Base-by-base conservation (phyloP, 92 coral and sea anemone genomes). In the Palythoa heliodiscus region DNA sequence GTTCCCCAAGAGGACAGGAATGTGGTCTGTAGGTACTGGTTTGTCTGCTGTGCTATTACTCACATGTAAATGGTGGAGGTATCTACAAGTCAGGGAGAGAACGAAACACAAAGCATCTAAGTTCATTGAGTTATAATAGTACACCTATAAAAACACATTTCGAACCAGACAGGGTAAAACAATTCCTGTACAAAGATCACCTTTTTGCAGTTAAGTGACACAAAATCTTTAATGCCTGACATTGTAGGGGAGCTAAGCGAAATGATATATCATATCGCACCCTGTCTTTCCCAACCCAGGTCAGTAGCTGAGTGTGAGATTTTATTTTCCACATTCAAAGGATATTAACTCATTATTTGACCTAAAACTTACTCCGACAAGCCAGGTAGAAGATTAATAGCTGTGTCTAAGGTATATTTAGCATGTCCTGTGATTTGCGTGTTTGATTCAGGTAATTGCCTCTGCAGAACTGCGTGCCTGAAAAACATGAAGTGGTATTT, bases 21-120 rank as follows among this genome's bases (percentile, higher is more conserved):
- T 57, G 73, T 89, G 93, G 8, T 82, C 67, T 9, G 89, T 19
- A 19, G 60, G 87, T 10, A 92, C 72, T 8, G 95, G 98, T 66
- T 63, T 84, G 67, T 88, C 86, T 48, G 76, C 88, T 43, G 89
- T 75, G 53, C 86, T 83, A 86, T 90, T 89, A 68, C 95, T 89
- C 83, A 88, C 91, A 48, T 67, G 76, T 7, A 87, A 74, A 79
- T 93, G 97, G 58, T 83, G 55, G 57, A 93, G 72, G 87, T 76
- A 91, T 52, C 97, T 93, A 73, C 24, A 86, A 70, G 19, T 47
- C 58, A 64, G n/a, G 13, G 53, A 61, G 61, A 39, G 11, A 61
- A 3, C n/a, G 10, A 76, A 53, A 57, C 57, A 5, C 11, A 58
- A 3, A 64, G 70, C 70, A 15, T 19, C 1, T 61, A 15, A 15